Base-by-base conservation (phyloP, 2,888 invertebrate species). In the Eristalinus aeneus region DNA sequence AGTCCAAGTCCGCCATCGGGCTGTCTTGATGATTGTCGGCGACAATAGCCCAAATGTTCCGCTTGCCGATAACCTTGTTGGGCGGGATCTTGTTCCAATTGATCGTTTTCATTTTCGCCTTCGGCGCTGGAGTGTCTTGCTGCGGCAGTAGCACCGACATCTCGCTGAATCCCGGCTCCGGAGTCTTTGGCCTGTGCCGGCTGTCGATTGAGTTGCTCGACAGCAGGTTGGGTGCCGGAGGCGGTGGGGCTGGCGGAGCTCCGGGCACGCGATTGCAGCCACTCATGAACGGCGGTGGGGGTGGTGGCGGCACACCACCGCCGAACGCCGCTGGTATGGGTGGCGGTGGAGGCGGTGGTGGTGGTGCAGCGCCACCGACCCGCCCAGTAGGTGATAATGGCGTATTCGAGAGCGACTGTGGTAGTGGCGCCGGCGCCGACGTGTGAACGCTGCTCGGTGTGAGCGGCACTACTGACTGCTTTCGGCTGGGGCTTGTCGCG, bases 31-130 rank as follows among this genome's bases (percentile, higher is more conserved):
- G 97, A 89, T 95, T 96, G 89, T 95, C 95, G 2, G 97, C 97
- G 88, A 98, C 97, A 87, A 96, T 94, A 0, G 97, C 96, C 99
- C 99, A 99, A 90, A 99, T 96, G 92, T 98, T 98, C 89, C 96
- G 95, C 91, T 96, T 97, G 64, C 97, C 97, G 78, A 98, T 95
- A 39, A 98, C 97, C 93, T 97, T 97, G 91, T 96, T 96, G 90
- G 96, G 96, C 46, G 98, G 98, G 90, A 99, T 98, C 93, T 98
- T 99, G 91, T 97, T 97, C 99, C 99, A 99, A 91, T 99, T 98
- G 88, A 99, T 96, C 0, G 98, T 98, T 93, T 98, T 98, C 98
- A 99, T 98, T 93, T 98, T 98, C 32, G 97, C 95, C 92, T 97
- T 97, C n/a, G 99, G 98, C 80, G 96, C 95, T 0, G 98, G 98